These are phyloP conservation scores for Hippocampus comes DNA, from an alignment of 2,113 vertebrate species.

Conservation along the genomic window DNA sequence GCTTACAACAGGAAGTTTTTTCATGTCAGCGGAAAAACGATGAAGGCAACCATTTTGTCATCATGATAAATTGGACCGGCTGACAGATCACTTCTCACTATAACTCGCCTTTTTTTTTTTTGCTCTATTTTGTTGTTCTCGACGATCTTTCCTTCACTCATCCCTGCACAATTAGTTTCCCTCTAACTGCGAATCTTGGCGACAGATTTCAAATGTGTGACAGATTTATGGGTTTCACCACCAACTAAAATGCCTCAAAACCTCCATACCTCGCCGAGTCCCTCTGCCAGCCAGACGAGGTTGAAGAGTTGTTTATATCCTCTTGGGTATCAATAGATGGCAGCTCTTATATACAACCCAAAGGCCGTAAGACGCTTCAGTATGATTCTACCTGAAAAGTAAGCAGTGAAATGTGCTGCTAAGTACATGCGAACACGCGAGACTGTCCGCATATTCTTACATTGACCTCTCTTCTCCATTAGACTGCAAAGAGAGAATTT, in stretches of 20 bases:
- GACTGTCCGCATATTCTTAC: slow-evolving; percentile 31
- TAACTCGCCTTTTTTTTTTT: slow-evolving; percentile 28
- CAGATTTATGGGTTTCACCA: slow-evolving; percentile 88
- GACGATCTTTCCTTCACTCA: slow-evolving; percentile 43
- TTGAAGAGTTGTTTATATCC: slow-evolving; percentile 74
- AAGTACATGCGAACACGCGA: not conserved
- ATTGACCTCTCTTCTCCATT: slow-evolving; percentile 30
- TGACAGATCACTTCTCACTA: slow-evolving; percentile 86
- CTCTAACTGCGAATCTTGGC: slow-evolving; percentile 75
- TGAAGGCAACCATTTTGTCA: slow-evolving; percentile 82
- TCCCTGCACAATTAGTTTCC: slow-evolving; percentile 90
- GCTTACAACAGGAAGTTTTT: slow-evolving; percentile 85
- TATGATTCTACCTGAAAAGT: not conserved
- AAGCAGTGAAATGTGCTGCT: not conserved
- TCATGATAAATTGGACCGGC: slow-evolving; percentile 84
- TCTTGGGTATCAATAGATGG: slow-evolving; percentile 11
- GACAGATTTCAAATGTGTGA: slow-evolving; percentile 83
- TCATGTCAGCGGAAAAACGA: slow-evolving; percentile 74
- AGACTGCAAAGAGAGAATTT: slow-evolving; percentile 38
- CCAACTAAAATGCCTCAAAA: slow-evolving; percentile 82
- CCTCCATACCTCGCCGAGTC: slow-evolving; percentile 76
- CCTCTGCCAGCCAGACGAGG: slow-evolving; percentile 65
- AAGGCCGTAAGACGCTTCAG: slow-evolving; percentile 1
- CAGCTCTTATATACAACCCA: slow-evolving; percentile 59
- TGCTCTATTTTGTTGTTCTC: slow-evolving; percentile 19